Percentiles rank a stretch among this genome's conserved stretches.
These are phyloP conservation scores for Nysson spinosus DNA, from an alignment of 2,888 invertebrate genomes.

Conservation along the genomic window DNA sequence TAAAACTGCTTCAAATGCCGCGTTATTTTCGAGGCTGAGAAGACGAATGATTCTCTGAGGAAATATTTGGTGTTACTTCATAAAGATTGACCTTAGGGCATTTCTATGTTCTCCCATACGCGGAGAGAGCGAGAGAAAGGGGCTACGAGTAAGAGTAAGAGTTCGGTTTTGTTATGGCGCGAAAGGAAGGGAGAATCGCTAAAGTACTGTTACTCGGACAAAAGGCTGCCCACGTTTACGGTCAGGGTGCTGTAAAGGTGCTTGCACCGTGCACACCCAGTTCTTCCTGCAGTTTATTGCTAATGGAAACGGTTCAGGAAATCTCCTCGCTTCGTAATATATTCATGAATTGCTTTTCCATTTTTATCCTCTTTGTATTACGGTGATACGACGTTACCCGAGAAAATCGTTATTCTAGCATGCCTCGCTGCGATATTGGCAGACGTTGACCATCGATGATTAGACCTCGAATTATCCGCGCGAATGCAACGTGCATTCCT, in stretches of 20 bases:
- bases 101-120: too few species aligned
- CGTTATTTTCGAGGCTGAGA: neutral
- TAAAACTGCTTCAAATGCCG: neutral
- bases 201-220: slow-evolving; percentile 55
- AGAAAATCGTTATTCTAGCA: slow-evolving; percentile 13
- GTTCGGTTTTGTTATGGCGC: neutral
- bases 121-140: neutral
- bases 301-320: slow-evolving; percentile 53
- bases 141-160: slow-evolving; percentile 38
- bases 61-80: too few species aligned
- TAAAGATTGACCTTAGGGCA: too few species aligned
- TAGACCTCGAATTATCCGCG: too few species aligned
- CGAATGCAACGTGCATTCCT: too few species aligned
- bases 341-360: slow-evolving; percentile 34
- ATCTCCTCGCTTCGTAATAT: slow-evolving; percentile 37
- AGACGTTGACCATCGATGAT: too few species aligned
- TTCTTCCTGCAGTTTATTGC: slow-evolving; percentile 54
- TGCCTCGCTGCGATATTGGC: too few species aligned
- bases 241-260: slow-evolving; percentile 54
- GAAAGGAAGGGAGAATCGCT: neutral
- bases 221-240: slow-evolving; percentile 55
- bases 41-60: too few species aligned
- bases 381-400: slow-evolving; percentile 15
- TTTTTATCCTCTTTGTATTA: slow-evolving; percentile 25
- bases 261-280: slow-evolving; percentile 45